These are phyloP conservation scores for Manduca sexta DNA, from an alignment of 1,140 invertebrate species.

Conservation along the genomic window DNA sequence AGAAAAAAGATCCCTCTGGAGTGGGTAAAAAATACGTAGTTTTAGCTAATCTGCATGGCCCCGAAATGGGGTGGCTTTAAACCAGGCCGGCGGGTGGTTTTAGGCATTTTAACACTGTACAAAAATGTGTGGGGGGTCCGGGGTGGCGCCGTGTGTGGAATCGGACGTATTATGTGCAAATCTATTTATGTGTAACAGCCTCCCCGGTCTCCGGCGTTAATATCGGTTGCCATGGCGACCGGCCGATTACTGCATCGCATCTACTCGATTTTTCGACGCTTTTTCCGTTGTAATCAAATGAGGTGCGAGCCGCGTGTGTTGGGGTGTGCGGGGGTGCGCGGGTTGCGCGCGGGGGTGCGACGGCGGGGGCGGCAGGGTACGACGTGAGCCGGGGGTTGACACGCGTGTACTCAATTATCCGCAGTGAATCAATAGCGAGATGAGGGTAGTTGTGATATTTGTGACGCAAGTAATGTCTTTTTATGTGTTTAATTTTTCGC, in stretches of 20 bases:
- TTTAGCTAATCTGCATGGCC: conserved; percentile 74
- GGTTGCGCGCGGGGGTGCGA: conserved; percentile 8
- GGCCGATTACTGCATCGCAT: conserved; percentile 60
- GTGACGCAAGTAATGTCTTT: conserved; percentile 44
- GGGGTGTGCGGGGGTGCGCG: conserved; percentile 19
- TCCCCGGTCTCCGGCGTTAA: conserved; percentile 45
- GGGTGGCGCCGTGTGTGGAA: conserved; percentile 37
- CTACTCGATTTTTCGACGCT: conserved; percentile 69
- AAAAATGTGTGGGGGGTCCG: conserved; percentile 47
- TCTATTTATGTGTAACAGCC: conserved; percentile 60
- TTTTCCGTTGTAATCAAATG: conserved; percentile 73
- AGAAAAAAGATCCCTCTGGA: conserved; percentile 47
- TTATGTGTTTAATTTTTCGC: conserved; percentile 47
- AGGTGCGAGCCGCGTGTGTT: conserved; percentile 50
- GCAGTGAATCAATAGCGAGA: conserved; percentile 70
- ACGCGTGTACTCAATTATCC: conserved; percentile 71
- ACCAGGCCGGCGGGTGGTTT: conserved; percentile 54
- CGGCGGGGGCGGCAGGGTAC: too few relatives aligned
- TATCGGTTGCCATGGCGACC: conserved; percentile 64
- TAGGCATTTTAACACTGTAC: conserved; percentile 66
- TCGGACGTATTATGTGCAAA: conserved; percentile 64
- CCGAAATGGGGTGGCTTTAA: conserved; percentile 47
- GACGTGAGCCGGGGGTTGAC: conserved; percentile 33
- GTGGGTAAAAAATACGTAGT: conserved; percentile 74
- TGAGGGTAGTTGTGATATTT: conserved; percentile 64